Evolutionary conservation across 2,888 invertebrate species (phyloP), one percentile per base, ranked within the genome.

Genomic region (Anoplius nigerrimus): DNA sequence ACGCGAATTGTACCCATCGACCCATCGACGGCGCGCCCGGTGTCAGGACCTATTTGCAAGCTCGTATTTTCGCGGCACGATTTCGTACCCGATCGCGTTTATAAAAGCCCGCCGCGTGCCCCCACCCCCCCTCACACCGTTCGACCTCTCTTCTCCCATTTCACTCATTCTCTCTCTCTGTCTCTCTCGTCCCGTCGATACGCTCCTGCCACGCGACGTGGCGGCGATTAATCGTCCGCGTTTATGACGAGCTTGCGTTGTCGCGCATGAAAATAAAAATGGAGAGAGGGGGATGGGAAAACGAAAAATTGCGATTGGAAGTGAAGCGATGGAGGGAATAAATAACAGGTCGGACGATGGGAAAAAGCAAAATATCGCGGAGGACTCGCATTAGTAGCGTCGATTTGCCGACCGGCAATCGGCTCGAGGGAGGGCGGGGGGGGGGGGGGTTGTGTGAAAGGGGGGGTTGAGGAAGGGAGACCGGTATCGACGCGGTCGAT

Each of bases 221-320:
- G 59, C 72, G 34, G 59, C 72, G 78, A 78, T 78, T 78, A 78
- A 78, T 78, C 69, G 69, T 69, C 27, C 69, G 69, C 77, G 71
- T 75, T 78, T 75, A 71, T 78, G 78, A 78, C 78, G 78, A 78
- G 74, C 21, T 52, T 62, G 62, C 66, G 64, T 63, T 57, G 66
- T 66, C 58, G 72, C 48, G n/a, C 48, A 8, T 48, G n/a, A 18
- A 48, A 48, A 48, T 48, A 48, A 48, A 48, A 48, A 48, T 11
- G 5, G 45, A 45, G 45, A 11, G 16, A 11, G 6, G 22, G 24
- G 24, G 24, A 54, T 13, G 27, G 27, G 3, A 20, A 20, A 22
- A 15, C 52, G 52, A 22, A 22, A 52, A 21, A 45, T 58, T 43
- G 43, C 65, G 52, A 56, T 59, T 65, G 53, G 60, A 18, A 56